phyloP scores from a whole-genome alignment of 2,888 invertebrate species.

The Thumatha senex region DNA sequence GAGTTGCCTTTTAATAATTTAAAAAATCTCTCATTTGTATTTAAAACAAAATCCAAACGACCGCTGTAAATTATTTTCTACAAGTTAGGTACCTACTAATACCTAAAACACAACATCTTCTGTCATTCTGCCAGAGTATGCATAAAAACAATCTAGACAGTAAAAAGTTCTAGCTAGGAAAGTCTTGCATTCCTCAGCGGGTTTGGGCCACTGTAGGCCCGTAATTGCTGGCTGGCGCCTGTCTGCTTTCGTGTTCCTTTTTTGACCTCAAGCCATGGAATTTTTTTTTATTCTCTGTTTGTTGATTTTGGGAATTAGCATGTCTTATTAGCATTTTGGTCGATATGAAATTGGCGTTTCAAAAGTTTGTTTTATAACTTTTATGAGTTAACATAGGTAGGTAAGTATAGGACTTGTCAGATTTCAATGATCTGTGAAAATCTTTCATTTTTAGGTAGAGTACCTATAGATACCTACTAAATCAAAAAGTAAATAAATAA shows the following conservation, averaged over 20 bases:
- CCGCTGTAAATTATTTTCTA: no score
- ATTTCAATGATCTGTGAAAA: no score
- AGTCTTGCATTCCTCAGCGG: constrained; percentile 41
- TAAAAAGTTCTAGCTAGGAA: constrained; percentile 58
- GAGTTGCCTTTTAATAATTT: no score
- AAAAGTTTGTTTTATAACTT: constrained; percentile 49
- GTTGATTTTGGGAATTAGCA: constrained; percentile 83
- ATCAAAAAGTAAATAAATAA: no score
- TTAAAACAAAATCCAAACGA: no score
- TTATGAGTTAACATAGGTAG: neutral
- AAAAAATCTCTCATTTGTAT: no score
- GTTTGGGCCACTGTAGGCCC: constrained; percentile 50
- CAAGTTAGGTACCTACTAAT: no score
- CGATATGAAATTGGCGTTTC: constrained; percentile 78
- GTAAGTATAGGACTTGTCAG: no score
- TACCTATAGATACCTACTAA: no score
- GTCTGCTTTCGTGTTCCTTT: constrained; percentile 70
- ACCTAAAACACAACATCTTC: neutral
- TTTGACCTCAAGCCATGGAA: constrained; percentile 50
- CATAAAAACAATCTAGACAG: constrained; percentile 51
- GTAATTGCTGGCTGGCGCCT: constrained; percentile 80
- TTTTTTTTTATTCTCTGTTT: constrained; percentile 65
- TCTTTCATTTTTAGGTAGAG: no score
- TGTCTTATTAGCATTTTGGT: constrained; percentile 82
- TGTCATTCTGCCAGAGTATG: constrained; percentile 43